phyloP scores from a whole-genome alignment of 2,113 vertebrate species.

The Salvelinus namaycush region DNA sequence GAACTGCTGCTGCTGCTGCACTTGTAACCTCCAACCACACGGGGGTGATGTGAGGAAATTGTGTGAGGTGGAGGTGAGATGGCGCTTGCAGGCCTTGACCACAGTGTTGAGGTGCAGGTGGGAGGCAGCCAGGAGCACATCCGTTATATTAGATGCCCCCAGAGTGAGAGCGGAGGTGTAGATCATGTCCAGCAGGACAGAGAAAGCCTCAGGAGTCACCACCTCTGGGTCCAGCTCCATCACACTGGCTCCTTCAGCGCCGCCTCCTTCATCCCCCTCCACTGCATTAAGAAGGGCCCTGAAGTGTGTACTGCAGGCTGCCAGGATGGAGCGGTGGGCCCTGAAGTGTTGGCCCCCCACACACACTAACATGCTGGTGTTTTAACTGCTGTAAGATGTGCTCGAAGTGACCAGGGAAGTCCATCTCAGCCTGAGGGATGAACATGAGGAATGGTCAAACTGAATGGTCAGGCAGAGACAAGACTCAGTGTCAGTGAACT shows the following conservation, averaged over 20 bases:
- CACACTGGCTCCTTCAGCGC: conserved; percentile 62
- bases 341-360: conserved; percentile 87
- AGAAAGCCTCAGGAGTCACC: conserved; percentile 91
- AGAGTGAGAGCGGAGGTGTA: conserved; percentile 91
- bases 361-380: conserved; percentile 86
- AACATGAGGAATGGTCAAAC: background rate
- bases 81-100: conserved; percentile 92
- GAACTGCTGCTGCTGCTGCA: background rate
- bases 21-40: conserved; percentile 57
- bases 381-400: conserved; percentile 91
- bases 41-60: conserved; percentile 87
- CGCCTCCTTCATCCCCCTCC: conserved; percentile 77
- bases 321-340: conserved; percentile 87
- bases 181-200: conserved; percentile 92
- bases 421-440: conserved; percentile 66
- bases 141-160: conserved; percentile 91
- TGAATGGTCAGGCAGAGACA: background rate
- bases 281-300: conserved; percentile 86
- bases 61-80: conserved; percentile 79
- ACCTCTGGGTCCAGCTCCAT: conserved; percentile 90
- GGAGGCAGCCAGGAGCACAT: conserved; percentile 89
- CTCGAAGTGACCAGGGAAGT: conserved; percentile 90
- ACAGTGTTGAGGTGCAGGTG: conserved; percentile 90
- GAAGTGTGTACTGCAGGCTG: conserved; percentile 92
- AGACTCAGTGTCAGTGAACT: background rate